These are phyloP conservation scores for Osmerus mordax DNA, from an alignment of 2,113 vertebrate species.

Conservation along the genomic window DNA sequence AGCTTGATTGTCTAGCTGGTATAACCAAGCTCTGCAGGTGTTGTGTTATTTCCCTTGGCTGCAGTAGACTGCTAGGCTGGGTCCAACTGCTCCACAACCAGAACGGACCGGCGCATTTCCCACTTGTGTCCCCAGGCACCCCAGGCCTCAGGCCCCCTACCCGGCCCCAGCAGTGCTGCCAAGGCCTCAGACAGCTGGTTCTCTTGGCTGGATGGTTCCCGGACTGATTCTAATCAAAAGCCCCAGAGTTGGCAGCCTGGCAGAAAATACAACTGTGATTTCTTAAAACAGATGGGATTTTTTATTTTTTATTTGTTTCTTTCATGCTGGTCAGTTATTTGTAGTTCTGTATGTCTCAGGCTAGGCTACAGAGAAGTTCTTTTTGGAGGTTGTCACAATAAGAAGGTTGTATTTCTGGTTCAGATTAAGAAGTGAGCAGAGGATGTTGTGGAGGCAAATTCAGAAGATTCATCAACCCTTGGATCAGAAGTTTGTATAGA, in stretches of 20 bases:
- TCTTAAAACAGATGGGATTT: constrained; percentile 52
- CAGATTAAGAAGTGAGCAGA: background rate
- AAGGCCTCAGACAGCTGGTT: background rate
- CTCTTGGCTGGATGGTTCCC: background rate
- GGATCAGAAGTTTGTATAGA: too few species aligned
- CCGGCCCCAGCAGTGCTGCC: background rate
- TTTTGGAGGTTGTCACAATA: too few species aligned
- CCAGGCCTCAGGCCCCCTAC: background rate
- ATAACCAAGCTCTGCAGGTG: background rate
- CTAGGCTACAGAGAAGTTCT: too few species aligned
- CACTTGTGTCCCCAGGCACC: background rate
- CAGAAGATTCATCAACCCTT: too few species aligned
- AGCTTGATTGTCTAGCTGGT: too few species aligned
- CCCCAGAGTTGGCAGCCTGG: constrained; percentile 43
- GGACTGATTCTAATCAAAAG: constrained; percentile 49
- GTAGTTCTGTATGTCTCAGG: background rate
- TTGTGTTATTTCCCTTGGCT: background rate
- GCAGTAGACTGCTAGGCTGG: background rate
- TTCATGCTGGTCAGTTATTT: constrained; percentile 22
- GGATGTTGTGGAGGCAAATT: too few species aligned
- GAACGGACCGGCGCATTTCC: too few species aligned
- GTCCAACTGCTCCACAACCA: background rate
- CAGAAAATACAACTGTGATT: constrained; percentile 42
- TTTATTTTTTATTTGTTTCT: constrained; percentile 8
- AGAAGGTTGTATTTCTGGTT: too few species aligned